phyloP scores from a whole-genome alignment of 1,140 invertebrate genomes.

The Drosophila leontia region DNA sequence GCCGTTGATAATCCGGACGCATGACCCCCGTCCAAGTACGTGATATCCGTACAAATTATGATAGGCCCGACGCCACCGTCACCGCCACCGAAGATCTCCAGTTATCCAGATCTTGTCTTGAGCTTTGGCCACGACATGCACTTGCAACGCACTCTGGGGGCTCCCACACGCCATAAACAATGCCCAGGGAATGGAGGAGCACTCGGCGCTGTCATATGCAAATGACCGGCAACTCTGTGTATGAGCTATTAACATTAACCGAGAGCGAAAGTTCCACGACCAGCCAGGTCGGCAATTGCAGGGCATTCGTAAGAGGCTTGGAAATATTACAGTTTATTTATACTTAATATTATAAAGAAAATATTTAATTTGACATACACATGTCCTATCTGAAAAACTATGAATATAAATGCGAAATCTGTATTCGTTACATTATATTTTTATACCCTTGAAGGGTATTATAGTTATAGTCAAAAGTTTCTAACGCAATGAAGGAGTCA shows the following conservation, averaged over 20 bases:
- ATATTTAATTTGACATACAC: not conserved
- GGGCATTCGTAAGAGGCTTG: slow-evolving; percentile 7
- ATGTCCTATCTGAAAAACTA: not conserved
- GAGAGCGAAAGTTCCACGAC: slow-evolving; percentile 78
- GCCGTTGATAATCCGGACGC: slow-evolving; percentile 73
- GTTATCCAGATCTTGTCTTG: slow-evolving; percentile 12
- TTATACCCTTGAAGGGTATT: no score
- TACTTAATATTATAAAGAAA: not conserved
- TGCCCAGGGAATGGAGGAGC: not conserved
- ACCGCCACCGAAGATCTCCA: slow-evolving; percentile 35
- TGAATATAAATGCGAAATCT: not conserved
- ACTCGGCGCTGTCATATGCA: slow-evolving; percentile 56
- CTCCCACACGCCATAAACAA: slow-evolving; percentile 65
- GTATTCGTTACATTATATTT: no score
- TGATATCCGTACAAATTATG: slow-evolving; percentile 73
- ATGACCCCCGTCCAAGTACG: slow-evolving; percentile 62
- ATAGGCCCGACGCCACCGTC: slow-evolving; percentile 38
- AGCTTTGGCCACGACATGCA: slow-evolving; percentile 47
- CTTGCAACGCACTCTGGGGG: slow-evolving; percentile 53
- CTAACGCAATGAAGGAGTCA: no score
- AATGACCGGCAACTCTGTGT: slow-evolving; percentile 59
- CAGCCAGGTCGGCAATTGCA: slow-evolving; percentile 40
- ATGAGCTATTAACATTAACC: slow-evolving; percentile 33
- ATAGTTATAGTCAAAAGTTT: no score
- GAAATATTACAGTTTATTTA: not conserved